Evolutionary conservation across 1,140 invertebrate species (phyloP), one percentile per base, ranked within the genome.

Genomic region (Galendromus occidentalis): DNA sequence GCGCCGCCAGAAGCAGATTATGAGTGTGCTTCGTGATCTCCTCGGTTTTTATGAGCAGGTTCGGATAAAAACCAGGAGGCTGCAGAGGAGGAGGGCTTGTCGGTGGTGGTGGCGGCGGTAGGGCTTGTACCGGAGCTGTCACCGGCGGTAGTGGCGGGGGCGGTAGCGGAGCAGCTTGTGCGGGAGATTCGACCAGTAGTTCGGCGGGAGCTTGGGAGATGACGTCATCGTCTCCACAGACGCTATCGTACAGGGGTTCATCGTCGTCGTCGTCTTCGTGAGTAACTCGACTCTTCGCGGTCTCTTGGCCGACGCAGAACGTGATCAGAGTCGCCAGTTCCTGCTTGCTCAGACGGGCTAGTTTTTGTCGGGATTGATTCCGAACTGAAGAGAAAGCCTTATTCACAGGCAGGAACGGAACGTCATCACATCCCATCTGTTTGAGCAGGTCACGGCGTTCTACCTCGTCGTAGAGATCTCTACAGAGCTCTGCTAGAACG

Each of bases 381-480:
- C 51, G 51, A 14, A 59, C 22, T 1, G 51, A 59, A 6, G 51
- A 25, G 9, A 59, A 59, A 17, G 51, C 51, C 2, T 25, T 25
- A 9, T 59, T 59, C 51, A 59, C 51, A 14, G 51, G 51, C 12
- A 59, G 51, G 9, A 59, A 59, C 33, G 51, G 51, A 25, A 59
- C 51, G 14, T 59, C 51, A 22, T 59, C 51, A 22, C 51, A 18
- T 29, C 33, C 33, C 51, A 59, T 59, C 51, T 59, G 51, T 33
- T 25, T 29, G 25, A 29, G 51, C 14, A 59, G 25, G 25, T 59
- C 51, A 29, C 51, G 51, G 1, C 51, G 51, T 59, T 59, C 51
- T 6, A 59, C 51, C 33, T 59, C 51, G 20, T 59, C 51, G 33
- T 59, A 59, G 22, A 59, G 51, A 25, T 59, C 51, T 59, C 33